Evolutionary conservation across 2,113 vertebrate species (phyloP).

Genomic region (Rhombomys opimus): DNA sequence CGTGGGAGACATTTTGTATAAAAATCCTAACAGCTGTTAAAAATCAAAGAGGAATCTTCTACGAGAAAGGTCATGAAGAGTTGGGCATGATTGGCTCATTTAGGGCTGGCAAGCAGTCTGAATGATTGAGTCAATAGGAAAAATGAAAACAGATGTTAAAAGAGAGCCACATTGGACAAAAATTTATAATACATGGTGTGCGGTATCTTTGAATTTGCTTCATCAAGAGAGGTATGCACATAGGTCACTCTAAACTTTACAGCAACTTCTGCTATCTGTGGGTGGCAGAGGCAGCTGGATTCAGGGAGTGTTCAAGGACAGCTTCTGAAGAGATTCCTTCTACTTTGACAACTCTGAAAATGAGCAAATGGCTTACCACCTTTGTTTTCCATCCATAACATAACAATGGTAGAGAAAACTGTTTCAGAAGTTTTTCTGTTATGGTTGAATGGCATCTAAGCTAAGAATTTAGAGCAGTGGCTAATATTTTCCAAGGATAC

Average conservation of each 20-base stretch:
- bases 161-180: neutral
- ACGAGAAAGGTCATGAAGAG: neutral
- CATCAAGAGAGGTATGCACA: neutral
- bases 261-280: neutral
- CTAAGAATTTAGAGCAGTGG: neutral
- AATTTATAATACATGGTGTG: neutral
- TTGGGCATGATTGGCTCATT: neutral
- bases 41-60: neutral
- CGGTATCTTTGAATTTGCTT: neutral
- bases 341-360: neutral
- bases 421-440: neutral
- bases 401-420: neutral
- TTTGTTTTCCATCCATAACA: neutral
- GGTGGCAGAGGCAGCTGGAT: neutral
- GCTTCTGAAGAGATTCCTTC: neutral
- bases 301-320: neutral
- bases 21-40: neutral
- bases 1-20: neutral
- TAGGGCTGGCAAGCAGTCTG: neutral
- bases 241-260: neutral
- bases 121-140: neutral
- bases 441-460: neutral
- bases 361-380: neutral
- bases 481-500: neutral
- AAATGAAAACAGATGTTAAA: neutral